Percentiles rank a stretch among this genome's conserved stretches.
phyloP scores from a whole-genome alignment of 1,140 invertebrate species.

The Psix sp. region DNA sequence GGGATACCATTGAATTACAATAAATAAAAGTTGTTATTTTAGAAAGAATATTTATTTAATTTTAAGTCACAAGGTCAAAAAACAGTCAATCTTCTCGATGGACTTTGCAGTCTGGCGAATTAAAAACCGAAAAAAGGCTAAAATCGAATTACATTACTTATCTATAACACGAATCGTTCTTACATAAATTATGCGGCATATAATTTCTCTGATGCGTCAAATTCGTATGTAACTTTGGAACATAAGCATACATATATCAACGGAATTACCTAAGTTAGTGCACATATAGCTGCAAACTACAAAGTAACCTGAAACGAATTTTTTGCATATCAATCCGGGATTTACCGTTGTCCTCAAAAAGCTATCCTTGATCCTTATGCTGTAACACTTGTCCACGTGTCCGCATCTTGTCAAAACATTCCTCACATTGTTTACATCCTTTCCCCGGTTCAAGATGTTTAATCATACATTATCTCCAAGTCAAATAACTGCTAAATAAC shows the following conservation, averaged over 20 bases:
- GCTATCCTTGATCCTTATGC: constrained; percentile 50
- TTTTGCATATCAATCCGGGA: constrained; percentile 32
- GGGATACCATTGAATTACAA: constrained; percentile 5
- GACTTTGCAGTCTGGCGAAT: constrained; percentile 26
- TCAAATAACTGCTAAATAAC: background rate
- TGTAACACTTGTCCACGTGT: constrained; percentile 13
- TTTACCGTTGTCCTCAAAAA: constrained; percentile 29
- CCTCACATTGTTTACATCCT: constrained; percentile 14
- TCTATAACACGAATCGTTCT: too few relatives aligned
- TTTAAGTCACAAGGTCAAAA: constrained; percentile 31
- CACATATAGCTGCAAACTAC: background rate
- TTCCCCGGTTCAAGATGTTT: background rate
- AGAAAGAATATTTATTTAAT: constrained; percentile 7
- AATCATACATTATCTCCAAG: background rate
- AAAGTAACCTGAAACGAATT: constrained; percentile 21
- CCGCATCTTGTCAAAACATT: constrained; percentile 18
- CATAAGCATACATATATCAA: background rate
- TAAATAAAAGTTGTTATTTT: constrained; percentile 11
- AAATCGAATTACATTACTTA: too few relatives aligned
- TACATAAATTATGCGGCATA: constrained; percentile 4
- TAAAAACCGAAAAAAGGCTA: constrained; percentile 1
- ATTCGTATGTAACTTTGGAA: too few relatives aligned
- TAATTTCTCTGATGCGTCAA: too few relatives aligned
- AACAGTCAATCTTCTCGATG: constrained; percentile 8
- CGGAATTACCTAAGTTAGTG: background rate